phyloP scores from a whole-genome alignment of 2,113 vertebrate genomes.

The Xiphorhynchus elegans region DNA sequence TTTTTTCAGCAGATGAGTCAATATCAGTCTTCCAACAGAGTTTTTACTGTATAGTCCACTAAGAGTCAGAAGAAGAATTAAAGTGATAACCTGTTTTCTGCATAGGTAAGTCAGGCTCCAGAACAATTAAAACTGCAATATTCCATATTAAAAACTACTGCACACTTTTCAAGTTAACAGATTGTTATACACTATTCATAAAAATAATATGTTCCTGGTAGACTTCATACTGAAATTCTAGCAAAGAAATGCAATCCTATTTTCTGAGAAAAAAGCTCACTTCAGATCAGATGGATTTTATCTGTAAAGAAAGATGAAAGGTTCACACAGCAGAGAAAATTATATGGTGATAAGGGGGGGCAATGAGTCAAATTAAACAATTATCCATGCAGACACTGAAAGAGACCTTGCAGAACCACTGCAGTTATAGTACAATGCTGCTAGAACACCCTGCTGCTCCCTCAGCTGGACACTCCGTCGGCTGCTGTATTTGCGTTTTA shows the following conservation, averaged over 20 bases:
- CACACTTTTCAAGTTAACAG: neutral
- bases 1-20: neutral
- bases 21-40: neutral
- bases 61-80: neutral
- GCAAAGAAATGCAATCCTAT: neutral
- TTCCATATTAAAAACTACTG: neutral
- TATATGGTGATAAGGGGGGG: neutral
- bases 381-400: neutral
- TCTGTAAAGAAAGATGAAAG: neutral
- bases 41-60: neutral
- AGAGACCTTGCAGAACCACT: neutral
- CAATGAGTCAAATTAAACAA: neutral
- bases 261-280: neutral
- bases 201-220: neutral
- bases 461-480: neutral
- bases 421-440: neutral
- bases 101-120: neutral
- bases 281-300: neutral
- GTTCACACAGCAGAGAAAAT: neutral
- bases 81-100: neutral
- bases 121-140: neutral
- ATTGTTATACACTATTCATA: neutral
- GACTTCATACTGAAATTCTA: neutral
- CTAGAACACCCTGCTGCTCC: neutral
- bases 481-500: neutral